Conservation (phyloP, 2,797 vertebrate genomes). For the Salmo trutta region DNA sequence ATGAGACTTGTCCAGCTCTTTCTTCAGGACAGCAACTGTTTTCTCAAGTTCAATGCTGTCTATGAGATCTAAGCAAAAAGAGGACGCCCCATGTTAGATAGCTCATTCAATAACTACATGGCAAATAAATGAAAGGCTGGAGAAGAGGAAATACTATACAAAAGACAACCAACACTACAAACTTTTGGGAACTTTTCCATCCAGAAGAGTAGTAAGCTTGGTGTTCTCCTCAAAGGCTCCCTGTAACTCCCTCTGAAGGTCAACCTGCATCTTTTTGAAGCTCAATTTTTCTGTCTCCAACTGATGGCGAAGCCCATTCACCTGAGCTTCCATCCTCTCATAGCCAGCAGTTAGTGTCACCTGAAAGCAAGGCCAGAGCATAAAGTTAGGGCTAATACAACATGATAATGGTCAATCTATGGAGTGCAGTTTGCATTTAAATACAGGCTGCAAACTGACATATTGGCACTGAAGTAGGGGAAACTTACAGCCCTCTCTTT, state of each 20-base stretch:
- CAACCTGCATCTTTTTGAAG: constrained; percentile 68
- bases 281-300: constrained; percentile 62
- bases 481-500: constrained; percentile 80
- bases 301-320: constrained; percentile 54
- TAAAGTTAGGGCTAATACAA: too few relatives aligned
- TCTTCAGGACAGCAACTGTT: constrained; percentile 68
- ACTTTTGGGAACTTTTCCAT: constrained; percentile 89
- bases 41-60: constrained; percentile 78
- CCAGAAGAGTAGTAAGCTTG: constrained; percentile 79
- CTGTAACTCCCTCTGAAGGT: constrained; percentile 75
- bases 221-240: constrained; percentile 83
- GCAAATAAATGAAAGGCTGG: neutral
- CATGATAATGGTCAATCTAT: neutral
- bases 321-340: constrained; percentile 59
- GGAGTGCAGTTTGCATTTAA: neutral
- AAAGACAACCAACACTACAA: constrained; percentile 26
- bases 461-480: neutral
- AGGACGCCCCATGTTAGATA: neutral
- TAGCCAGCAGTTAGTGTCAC: constrained; percentile 45
- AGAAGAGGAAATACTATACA: neutral
- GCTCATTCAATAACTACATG: neutral
- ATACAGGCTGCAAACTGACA: neutral
- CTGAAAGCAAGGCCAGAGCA: constrained; percentile 44
- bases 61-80: constrained; percentile 71
- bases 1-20: constrained; percentile 69